These are phyloP conservation scores for Diceros bicornis DNA, from an alignment of 2,797 vertebrate species.

Conservation along the genomic window DNA sequence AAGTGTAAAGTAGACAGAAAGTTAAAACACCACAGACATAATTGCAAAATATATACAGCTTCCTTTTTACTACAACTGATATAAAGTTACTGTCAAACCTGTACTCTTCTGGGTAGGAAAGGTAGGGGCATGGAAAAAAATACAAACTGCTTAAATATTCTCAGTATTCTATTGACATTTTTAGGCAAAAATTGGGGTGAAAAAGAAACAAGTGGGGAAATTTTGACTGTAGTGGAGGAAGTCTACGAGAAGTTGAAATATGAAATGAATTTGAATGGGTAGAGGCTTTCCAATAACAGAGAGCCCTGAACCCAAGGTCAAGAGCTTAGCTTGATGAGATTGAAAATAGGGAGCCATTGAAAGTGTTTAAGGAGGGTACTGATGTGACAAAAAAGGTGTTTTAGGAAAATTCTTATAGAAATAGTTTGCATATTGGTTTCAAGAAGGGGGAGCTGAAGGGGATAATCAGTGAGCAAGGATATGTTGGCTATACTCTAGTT, in stretches of 20 bases:
- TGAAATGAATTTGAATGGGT: neutral
- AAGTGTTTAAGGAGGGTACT: neutral
- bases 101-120: neutral
- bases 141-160: neutral
- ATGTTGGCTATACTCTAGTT: neutral
- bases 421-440: neutral
- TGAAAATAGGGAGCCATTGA: neutral
- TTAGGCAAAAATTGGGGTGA: neutral
- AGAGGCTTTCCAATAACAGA: neutral
- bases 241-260: neutral
- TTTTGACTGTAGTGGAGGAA: neutral
- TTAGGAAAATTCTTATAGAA: neutral
- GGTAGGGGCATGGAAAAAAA: neutral
- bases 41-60: neutral
- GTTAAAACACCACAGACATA: conserved; percentile 16
- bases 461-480: neutral
- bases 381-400: neutral
- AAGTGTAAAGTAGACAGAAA: neutral
- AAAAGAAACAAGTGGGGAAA: neutral
- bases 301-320: neutral
- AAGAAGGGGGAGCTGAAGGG: neutral
- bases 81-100: neutral
- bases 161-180: neutral
- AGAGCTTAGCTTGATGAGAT: neutral
- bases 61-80: neutral